Evolutionary conservation across 2,888 invertebrate genomes (phyloP).

Genomic region (Epiperipatus broadwayi): DNA sequence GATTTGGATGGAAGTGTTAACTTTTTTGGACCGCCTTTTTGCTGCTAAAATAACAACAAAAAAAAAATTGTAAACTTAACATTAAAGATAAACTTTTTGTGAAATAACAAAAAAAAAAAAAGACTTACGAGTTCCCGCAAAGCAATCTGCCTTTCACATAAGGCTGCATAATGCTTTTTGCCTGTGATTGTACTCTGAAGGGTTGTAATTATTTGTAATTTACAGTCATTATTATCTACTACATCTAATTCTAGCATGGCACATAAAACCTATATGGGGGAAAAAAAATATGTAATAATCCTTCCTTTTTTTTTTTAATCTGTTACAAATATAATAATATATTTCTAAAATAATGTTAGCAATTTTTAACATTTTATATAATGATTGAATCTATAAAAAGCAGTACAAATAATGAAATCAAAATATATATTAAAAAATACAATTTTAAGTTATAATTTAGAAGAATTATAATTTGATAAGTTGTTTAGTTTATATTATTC

Average conservation of each 20-base stretch:
- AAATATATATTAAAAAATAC: too few relatives aligned
- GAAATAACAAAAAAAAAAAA: constrained; percentile 5
- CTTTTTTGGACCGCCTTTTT: constrained; percentile 55
- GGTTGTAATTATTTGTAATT: constrained; percentile 48
- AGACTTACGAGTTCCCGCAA: constrained; percentile 47
- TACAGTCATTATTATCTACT: constrained; percentile 36
- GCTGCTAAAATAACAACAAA: constrained; percentile 38
- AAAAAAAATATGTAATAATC: too few relatives aligned
- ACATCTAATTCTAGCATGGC: constrained; percentile 58
- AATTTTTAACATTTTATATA: too few relatives aligned
- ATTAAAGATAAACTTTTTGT: too few relatives aligned
- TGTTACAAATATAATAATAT: too few relatives aligned
- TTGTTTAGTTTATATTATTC: too few relatives aligned
- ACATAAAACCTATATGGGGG: constrained; percentile 41
- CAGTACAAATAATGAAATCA: too few relatives aligned
- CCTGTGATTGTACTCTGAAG: constrained; percentile 50
- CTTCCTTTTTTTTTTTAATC: too few relatives aligned
- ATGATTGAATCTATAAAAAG: too few relatives aligned
- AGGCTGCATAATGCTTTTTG: constrained; percentile 43
- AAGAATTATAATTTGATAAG: too few relatives aligned
- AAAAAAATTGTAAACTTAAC: constrained; percentile 10
- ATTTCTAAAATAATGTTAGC: too few relatives aligned
- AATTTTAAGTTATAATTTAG: too few relatives aligned
- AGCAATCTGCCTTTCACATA: constrained; percentile 51
- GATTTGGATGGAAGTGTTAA: constrained; percentile 54